Base-by-base conservation (phyloP, 2,797 vertebrate species). In the Chaetodon trifasciatus region DNA sequence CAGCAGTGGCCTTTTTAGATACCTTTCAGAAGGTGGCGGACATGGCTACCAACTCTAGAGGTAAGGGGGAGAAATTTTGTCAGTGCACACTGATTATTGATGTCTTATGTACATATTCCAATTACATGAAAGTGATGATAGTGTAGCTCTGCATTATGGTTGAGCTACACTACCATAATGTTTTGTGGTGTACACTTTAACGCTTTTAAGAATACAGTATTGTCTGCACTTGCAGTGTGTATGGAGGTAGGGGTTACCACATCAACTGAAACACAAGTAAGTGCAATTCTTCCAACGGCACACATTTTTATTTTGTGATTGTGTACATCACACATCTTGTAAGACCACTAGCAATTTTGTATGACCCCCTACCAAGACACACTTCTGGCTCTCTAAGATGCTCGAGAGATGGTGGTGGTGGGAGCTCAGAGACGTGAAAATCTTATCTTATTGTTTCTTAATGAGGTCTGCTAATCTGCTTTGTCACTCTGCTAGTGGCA, bases 11-110 rank as follows among this genome's bases (percentile, higher is more conserved):
- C 87, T 99, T 99, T 92, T 91, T 99, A 84, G 98, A 99, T 92
- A 97, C 98, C 92, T 99, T 99, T 96, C 98, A 99, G 95, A 99
- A 98, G 93, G 98, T 99, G 93, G 98, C 98, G 0, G 98, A 99
- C 92, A 97, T 98, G 97, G 98, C 98, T 70, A 99, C 98, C 92
- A 98, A 97, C 94, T 97, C 98, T 7, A 95, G 97, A 97, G 98
- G 98, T 99, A 95, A 92, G 95, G 1, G 6, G 37, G 56, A 50
- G 61, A 9, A 2, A 16, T 9, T 44, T 56, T 67, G 32, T 3
- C 21, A 0, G 40, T 70, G 35, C 50, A 53, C 5, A 21, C 46
- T 32, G 32, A 9, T 37, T 71, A 49, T 72, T 46, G 28, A 8
- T 61, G 21, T 28, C n/a, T 23, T 32, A 19, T 9, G 47, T 5